Evolutionary conservation across 2,113 vertebrate species (phyloP), one percentile per base, ranked within the genome.

Genomic region (Scomber scombrus): DNA sequence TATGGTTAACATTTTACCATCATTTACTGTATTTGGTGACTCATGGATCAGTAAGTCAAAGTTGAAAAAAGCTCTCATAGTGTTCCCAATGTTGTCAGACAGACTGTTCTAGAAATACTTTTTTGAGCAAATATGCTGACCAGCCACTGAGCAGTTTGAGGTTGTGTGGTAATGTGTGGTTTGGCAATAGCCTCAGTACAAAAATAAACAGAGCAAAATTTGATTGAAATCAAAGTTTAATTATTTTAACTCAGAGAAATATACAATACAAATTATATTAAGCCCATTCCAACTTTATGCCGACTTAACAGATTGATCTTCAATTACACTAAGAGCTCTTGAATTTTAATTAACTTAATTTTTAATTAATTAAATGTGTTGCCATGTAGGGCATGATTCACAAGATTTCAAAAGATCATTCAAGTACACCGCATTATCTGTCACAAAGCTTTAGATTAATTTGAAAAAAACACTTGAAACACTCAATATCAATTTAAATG

Each of bases 161-260:
- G 16, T 23, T 31, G 45, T 34, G 10, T 72, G 23, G 9, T 23
- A 71, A 45, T 1, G 11, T 43, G 14, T 3, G 0, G 5, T 70
- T 29, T 16, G 16, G 18, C 55, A 64, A 49, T 18, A 57, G 5
- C 4, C 1, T 31, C 16, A 71, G 18, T 26, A 65, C 75, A 7
- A 55, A 72, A 72, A 46, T 12, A 72, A 23, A 26, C 23, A 16
- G 52, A 16, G 18, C 10, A 66, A 69, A 46, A 49, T 54, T 16
- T 13, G 21, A 72, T 31, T 58, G 8, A 43, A 71, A 26, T 62
- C 18, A 61, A 57, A 40, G n/a, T 82, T 89, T 82, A 73, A 77
- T 86, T 54, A 0, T 54, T 84, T 62, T 55, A 14, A 55, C 3
- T 56, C 52, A 62, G 46, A 60, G 63, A 70, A 71, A 73, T 15